phyloP scores from a whole-genome alignment of 2,888 invertebrate species.

The Hyles lineata region DNA sequence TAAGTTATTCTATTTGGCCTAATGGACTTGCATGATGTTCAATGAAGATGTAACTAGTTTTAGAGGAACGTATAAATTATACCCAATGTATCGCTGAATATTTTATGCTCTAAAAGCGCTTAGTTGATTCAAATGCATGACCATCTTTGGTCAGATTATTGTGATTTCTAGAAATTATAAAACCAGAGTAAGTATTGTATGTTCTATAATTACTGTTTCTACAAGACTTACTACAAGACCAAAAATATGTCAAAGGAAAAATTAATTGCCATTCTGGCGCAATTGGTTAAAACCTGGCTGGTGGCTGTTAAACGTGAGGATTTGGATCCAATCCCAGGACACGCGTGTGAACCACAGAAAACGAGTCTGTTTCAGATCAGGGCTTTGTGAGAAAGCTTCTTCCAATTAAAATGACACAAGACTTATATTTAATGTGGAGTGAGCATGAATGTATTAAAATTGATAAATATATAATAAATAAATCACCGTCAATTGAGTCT shows the following conservation, averaged over 20 bases:
- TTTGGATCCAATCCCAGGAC: no score
- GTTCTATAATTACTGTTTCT: not conserved
- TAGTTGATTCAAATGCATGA: not conserved
- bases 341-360: no score
- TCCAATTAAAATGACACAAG: no score
- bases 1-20: constrained; percentile 30
- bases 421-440: no score
- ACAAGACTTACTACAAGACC: no score
- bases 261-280: not conserved
- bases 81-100: not conserved
- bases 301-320: no score
- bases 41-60: constrained; percentile 24
- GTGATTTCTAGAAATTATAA: not conserved
- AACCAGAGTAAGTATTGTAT: not conserved
- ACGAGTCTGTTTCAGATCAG: no score
- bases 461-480: no score
- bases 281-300: no score
- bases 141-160: not conserved
- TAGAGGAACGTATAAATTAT: constrained; percentile 12
- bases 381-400: no score
- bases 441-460: no score
- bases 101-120: constrained; percentile 9
- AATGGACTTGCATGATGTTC: constrained; percentile 25
- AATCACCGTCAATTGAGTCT: no score
- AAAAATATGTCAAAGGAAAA: not conserved